Conservation (phyloP, 2,797 vertebrate genomes). For the Tauraco hartlaubi region DNA sequence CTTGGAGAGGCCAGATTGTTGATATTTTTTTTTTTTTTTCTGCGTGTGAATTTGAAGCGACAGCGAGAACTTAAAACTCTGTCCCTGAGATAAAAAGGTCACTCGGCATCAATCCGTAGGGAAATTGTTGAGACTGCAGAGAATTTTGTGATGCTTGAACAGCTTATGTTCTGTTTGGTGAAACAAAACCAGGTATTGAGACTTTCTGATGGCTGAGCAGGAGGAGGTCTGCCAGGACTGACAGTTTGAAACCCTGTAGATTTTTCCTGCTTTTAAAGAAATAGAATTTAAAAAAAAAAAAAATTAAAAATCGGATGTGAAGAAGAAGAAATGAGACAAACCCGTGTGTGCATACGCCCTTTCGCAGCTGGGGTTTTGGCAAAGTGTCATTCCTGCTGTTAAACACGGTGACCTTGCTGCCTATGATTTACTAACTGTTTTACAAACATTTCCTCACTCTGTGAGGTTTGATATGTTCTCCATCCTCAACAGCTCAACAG, state of each 20-base stretch:
- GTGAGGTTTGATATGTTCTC: slow-evolving; percentile 84
- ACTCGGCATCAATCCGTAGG: background rate
- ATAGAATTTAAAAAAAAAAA: too few species aligned
- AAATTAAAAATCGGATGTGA: background rate
- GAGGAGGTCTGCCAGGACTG: too few species aligned
- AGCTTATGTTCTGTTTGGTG: background rate
- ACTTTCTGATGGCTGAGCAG: background rate
- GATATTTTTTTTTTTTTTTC: background rate
- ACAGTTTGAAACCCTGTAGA: background rate
- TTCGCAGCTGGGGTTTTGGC: slow-evolving; percentile 94
- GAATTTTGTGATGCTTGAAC: background rate
- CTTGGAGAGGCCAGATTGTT: background rate
- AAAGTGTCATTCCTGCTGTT: slow-evolving; percentile 79
- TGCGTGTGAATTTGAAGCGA: slow-evolving; percentile 20
- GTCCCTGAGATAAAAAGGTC: background rate
- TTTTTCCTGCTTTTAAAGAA: background rate
- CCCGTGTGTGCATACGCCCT: slow-evolving; percentile 81
- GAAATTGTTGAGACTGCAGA: background rate
- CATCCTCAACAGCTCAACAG: slow-evolving; percentile 80
- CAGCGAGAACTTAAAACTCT: background rate
- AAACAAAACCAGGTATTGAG: background rate
- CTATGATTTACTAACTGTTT: slow-evolving; percentile 88
- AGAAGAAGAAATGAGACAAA: background rate
- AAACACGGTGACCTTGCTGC: slow-evolving; percentile 85
- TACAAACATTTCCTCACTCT: slow-evolving; percentile 88